Conservation (phyloP, 2,797 vertebrate genomes). For the Limnodromus scolopaceus region DNA sequence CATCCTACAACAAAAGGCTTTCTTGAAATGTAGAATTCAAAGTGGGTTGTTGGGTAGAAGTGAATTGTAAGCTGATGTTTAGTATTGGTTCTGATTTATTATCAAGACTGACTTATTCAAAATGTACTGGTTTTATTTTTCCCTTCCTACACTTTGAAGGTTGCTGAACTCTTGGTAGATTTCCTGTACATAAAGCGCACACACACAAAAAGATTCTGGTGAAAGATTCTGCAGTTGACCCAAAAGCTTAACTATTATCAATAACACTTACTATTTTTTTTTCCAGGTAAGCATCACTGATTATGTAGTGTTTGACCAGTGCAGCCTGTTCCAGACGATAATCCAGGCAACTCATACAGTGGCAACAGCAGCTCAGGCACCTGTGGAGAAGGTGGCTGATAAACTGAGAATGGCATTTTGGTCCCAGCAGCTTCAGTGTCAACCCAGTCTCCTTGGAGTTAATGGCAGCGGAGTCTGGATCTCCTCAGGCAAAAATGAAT, state of each 20-base stretch:
- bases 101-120: background rate
- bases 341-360: conserved; percentile 93
- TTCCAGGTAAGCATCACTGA: conserved; percentile 94
- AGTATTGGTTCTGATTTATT: background rate
- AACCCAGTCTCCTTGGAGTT: conserved; percentile 91
- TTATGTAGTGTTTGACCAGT: conserved; percentile 97
- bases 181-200: background rate
- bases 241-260: background rate
- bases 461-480: conserved; percentile 92
- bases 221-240: background rate
- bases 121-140: background rate
- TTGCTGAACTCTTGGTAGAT: background rate
- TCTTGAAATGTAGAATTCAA: background rate
- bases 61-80: background rate
- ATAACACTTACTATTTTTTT: background rate
- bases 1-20: background rate
- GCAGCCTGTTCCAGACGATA: conserved; percentile 92
- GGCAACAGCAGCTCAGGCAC: conserved; percentile 89
- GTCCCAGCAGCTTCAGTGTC: conserved; percentile 93
- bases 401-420: conserved; percentile 90
- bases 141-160: background rate
- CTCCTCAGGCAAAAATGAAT: conserved; percentile 92
- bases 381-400: conserved; percentile 92
- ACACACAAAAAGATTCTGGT: background rate
- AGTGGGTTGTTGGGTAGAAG: background rate